Percentiles rank a stretch among this genome's conserved stretches.
phyloP scores from a whole-genome alignment of 2,113 vertebrate genomes.

The Lophura nycthemera region DNA sequence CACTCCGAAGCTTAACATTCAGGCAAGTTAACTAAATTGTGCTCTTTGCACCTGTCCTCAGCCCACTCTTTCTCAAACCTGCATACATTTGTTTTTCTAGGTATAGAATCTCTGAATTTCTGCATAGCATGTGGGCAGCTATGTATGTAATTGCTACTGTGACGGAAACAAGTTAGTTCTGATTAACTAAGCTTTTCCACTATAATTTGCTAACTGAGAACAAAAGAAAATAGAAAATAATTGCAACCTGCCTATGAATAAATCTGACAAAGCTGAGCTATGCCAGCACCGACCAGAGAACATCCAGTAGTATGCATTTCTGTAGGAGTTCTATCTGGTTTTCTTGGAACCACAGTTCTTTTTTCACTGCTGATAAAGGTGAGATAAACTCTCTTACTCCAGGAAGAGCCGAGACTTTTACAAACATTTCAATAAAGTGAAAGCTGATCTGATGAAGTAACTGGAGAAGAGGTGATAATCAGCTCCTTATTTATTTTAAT shows the following conservation, averaged over 20 bases:
- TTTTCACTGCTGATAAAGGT: not conserved
- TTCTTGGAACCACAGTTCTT: not conserved
- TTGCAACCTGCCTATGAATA: not conserved
- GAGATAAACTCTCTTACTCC: not conserved
- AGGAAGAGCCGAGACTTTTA: not conserved
- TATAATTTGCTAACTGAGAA: not conserved
- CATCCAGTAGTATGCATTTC: not conserved
- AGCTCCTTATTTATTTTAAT: not conserved
- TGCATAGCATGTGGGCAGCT: conserved; percentile 48
- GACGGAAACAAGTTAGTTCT: conserved; percentile 13
- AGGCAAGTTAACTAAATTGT: not conserved
- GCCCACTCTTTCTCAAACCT: conserved; percentile 27
- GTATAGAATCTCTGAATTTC: conserved; percentile 38
- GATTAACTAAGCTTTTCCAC: conserved; percentile 12
- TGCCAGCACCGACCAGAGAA: not conserved
- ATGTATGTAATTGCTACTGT: conserved; percentile 23
- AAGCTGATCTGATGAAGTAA: not conserved
- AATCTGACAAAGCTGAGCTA: not conserved
- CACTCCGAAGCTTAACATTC: conserved; percentile 3
- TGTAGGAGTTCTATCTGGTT: not conserved
- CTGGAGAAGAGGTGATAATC: not conserved
- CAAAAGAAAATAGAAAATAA: not conserved
- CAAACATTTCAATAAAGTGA: not conserved
- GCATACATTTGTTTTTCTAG: conserved; percentile 46
- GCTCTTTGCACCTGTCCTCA: conserved; percentile 42